Conservation (phyloP, 2,888 invertebrate species). For the Eupithecia dodoneata region DNA sequence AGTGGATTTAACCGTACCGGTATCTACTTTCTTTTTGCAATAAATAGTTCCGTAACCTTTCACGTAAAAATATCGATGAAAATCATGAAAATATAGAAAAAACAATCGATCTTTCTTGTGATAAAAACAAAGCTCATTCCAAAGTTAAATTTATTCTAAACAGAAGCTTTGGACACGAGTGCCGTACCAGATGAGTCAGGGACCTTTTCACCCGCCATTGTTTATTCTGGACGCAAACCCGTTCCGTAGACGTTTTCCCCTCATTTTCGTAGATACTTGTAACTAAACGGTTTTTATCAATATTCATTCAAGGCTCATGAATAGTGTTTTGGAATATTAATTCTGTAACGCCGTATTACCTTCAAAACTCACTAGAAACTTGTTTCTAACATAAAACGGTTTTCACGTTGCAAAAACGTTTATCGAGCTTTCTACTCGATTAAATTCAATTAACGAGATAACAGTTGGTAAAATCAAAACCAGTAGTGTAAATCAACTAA, state of each 20-base stretch:
- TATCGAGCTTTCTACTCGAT: conserved; percentile 25
- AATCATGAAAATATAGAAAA: conserved; percentile 41
- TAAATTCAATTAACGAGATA: neutral
- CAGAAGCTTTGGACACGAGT: conserved; percentile 65
- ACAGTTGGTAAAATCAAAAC: conserved; percentile 2
- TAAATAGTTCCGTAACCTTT: conserved; percentile 23
- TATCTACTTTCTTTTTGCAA: neutral
- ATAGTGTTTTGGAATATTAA: conserved; percentile 52
- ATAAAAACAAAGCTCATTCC: conserved; percentile 61
- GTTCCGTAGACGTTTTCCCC: conserved; percentile 67
- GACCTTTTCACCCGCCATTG: conserved; percentile 77
- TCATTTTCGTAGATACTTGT: conserved; percentile 59
- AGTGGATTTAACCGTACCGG: neutral
- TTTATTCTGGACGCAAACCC: conserved; percentile 73
- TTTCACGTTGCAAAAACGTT: conserved; percentile 14
- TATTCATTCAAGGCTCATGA: conserved; percentile 61
- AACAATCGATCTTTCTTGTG: conserved; percentile 52
- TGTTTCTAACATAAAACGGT: conserved; percentile 37
- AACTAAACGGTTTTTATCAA: conserved; percentile 57
- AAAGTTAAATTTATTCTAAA: conserved; percentile 76
- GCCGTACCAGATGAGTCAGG: conserved; percentile 73
- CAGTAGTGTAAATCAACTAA: conserved; percentile 17
- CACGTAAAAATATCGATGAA: conserved; percentile 30
- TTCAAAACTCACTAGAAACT: conserved; percentile 41
- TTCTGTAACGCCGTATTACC: conserved; percentile 48